Evolutionary conservation across 2,113 vertebrate species (phyloP).

Genomic region (Turdus rufiventris): DNA sequence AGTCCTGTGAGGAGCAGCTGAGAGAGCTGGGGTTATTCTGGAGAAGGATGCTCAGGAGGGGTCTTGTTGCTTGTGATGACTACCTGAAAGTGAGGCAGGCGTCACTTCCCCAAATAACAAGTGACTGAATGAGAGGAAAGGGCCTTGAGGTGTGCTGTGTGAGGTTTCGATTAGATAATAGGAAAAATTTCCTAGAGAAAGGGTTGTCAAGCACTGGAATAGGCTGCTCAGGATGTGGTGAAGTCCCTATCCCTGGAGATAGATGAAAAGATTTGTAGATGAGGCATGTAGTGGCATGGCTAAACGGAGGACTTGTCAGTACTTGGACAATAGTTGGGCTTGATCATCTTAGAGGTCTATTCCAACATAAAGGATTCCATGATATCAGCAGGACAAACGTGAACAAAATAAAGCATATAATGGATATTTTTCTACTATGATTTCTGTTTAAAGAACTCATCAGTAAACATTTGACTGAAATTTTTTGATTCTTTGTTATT

Average conservation of each 20-base stretch:
- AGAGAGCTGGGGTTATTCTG: neutral
- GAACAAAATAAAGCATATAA: neutral
- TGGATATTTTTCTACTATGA: neutral
- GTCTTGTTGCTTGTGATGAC: neutral
- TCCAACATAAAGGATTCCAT: neutral
- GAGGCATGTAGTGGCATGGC: neutral
- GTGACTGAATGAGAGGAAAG: neutral
- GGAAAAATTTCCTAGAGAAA: neutral
- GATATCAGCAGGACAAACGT: neutral
- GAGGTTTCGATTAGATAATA: neutral
- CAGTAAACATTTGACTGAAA: neutral
- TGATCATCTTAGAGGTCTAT: neutral
- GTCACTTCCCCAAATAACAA: neutral
- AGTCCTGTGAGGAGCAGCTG: neutral
- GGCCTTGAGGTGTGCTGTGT: rapidly evolving
- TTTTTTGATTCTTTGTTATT: neutral
- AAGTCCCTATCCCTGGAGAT: neutral
- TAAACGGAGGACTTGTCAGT: neutral
- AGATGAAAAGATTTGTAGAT: neutral
- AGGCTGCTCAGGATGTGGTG: neutral
- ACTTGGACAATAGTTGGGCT: neutral
- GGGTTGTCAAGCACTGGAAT: neutral
- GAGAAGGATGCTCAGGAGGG: neutral
- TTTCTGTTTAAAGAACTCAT: neutral
- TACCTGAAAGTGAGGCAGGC: neutral